phyloP scores from a whole-genome alignment of 2,113 vertebrate genomes.

The Lucifuga dentata region DNA sequence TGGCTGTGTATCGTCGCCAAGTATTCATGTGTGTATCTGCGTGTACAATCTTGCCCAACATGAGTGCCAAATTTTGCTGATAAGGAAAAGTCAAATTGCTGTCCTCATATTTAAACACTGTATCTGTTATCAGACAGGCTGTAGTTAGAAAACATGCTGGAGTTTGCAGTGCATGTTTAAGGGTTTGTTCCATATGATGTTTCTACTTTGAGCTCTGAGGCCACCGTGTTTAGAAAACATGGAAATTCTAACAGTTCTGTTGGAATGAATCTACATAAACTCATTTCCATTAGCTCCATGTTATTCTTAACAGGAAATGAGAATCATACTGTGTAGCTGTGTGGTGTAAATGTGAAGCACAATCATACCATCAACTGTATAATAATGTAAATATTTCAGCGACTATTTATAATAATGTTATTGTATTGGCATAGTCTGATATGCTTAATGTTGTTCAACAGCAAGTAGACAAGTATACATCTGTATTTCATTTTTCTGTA shows the following conservation, averaged over 20 bases:
- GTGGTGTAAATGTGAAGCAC: constrained; percentile 64
- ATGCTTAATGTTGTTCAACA: constrained; percentile 44
- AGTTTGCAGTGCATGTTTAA: constrained; percentile 25
- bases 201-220: neutral
- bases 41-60: neutral
- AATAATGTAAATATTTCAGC: constrained; percentile 64
- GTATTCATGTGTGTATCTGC: constrained; percentile 19
- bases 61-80: constrained; percentile 13
- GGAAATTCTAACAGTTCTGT: constrained; percentile 15
- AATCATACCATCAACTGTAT: constrained; percentile 62
- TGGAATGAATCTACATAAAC: constrained; percentile 6
- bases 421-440: constrained; percentile 45
- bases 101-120: constrained; percentile 1
- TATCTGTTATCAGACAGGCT: constrained; percentile 9
- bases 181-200: constrained; percentile 4
- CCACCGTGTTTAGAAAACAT: constrained; percentile 40
- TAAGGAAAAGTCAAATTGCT: neutral
- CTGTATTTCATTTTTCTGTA: constrained; percentile 44
- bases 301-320: constrained; percentile 18
- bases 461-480: constrained; percentile 27
- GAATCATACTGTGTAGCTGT: constrained; percentile 38
- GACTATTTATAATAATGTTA: constrained; percentile 45
- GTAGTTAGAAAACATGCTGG: constrained; percentile 8
- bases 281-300: constrained; percentile 22
- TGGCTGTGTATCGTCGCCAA: constrained; percentile 15